Percentiles rank a stretch among this genome's conserved stretches.
phyloP scores from a whole-genome alignment of 2,888 invertebrate species.

The Tetropium fuscum region DNA sequence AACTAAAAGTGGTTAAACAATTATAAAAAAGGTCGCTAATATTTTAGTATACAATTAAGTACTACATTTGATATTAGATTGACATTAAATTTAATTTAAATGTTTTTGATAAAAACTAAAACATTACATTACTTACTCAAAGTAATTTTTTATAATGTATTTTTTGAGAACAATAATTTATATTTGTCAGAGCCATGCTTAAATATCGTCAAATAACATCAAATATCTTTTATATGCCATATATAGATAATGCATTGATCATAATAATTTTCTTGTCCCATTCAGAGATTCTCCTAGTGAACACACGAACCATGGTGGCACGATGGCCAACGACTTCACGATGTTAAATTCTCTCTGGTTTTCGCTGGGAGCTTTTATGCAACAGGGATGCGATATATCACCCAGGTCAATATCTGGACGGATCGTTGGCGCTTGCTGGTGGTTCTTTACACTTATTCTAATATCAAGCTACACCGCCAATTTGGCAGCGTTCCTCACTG shows the following conservation, averaged over 20 bases:
- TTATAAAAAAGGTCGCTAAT: too few relatives aligned
- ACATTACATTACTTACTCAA: too few relatives aligned
- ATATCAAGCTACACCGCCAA: constrained; percentile 99
- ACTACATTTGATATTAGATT: too few relatives aligned
- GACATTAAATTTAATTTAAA: too few relatives aligned
- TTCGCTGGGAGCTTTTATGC: constrained; percentile 97
- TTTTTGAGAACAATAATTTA: too few relatives aligned
- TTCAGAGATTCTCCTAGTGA: constrained; percentile 10
- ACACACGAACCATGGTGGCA: constrained; percentile 68
- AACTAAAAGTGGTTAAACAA: too few relatives aligned
- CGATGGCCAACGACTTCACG: constrained; percentile 91
- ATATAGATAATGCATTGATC: neutral
- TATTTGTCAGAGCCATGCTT: too few relatives aligned
- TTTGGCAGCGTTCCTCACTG: constrained; percentile 96
- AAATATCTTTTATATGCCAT: too few relatives aligned
- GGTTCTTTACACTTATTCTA: constrained; percentile 98
- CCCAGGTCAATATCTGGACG: constrained; percentile 86
- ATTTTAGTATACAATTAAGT: too few relatives aligned
- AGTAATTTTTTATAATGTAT: too few relatives aligned
- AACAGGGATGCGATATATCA: constrained; percentile 97
- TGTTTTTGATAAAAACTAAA: too few relatives aligned
- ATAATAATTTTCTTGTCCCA: neutral
- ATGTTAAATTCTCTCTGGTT: constrained; percentile 98
- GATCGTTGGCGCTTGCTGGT: constrained; percentile 98
- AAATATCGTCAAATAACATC: too few relatives aligned